Percentiles rank a stretch among this genome's conserved stretches.
Conservation (phyloP, 2,888 invertebrate genomes). For the Netelia melanura region DNA sequence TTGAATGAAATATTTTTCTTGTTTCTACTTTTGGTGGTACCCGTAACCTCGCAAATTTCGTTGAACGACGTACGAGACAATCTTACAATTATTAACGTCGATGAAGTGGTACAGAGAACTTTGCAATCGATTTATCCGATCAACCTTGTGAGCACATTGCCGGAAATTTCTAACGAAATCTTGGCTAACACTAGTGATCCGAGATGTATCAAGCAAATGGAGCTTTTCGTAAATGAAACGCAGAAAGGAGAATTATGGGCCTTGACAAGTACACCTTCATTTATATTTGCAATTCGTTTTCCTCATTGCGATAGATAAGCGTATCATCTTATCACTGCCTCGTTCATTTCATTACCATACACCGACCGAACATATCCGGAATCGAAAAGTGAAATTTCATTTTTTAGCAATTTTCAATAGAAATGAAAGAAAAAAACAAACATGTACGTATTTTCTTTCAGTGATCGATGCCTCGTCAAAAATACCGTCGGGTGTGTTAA, state of each 20-base stretch:
- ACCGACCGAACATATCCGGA: too few relatives aligned
- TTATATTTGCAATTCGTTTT: background rate
- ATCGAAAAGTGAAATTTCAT: background rate
- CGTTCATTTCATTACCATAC: background rate
- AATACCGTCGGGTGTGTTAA: slow-evolving; percentile 84
- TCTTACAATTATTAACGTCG: background rate
- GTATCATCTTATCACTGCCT: slow-evolving; percentile 2
- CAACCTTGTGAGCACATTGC: slow-evolving; percentile 14
- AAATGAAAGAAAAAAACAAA: background rate
- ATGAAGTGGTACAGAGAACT: slow-evolving; percentile 15
- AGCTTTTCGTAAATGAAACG: slow-evolving; percentile 29
- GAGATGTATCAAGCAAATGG: slow-evolving; percentile 48
- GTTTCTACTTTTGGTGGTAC: background rate
- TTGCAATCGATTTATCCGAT: slow-evolving; percentile 13
- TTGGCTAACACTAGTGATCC: background rate
- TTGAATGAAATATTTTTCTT: background rate
- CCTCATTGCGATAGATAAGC: slow-evolving; percentile 16
- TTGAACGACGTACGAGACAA: slow-evolving; percentile 2
- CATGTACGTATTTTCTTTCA: slow-evolving; percentile 74
- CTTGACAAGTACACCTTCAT: slow-evolving; percentile 52
- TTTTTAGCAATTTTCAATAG: too few relatives aligned
- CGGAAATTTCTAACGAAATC: slow-evolving; percentile 3
- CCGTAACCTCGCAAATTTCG: background rate
- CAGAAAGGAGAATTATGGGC: slow-evolving; percentile 46
- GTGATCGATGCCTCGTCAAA: slow-evolving; percentile 86